Evolutionary conservation across 1,140 invertebrate genomes (phyloP).

Genomic region (Drosophila gunungcola): DNA sequence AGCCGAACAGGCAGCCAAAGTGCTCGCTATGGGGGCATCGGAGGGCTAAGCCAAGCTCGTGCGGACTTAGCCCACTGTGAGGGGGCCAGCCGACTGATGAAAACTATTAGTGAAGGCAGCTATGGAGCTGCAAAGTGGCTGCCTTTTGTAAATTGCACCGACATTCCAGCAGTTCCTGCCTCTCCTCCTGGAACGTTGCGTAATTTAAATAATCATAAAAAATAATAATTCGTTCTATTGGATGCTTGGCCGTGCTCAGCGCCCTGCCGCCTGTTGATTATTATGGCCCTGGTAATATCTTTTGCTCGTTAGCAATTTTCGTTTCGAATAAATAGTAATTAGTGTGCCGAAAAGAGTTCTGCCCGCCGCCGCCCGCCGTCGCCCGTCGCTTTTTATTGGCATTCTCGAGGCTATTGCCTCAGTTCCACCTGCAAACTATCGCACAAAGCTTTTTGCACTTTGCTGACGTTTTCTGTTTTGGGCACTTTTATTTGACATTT

Average conservation of each 20-base stretch:
- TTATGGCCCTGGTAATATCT: constrained; percentile 74
- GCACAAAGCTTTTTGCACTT: constrained; percentile 76
- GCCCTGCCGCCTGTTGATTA: constrained; percentile 61
- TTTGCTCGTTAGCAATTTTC: constrained; percentile 82
- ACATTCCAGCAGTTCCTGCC: constrained; percentile 56
- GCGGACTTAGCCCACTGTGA: constrained; percentile 7
- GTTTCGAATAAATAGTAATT: constrained; percentile 83
- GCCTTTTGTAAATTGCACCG: constrained; percentile 75
- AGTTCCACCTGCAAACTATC: constrained; percentile 60
- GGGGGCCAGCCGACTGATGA: constrained; percentile 64
- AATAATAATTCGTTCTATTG: constrained; percentile 79
- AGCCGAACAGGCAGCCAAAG: neutral
- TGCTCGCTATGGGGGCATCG: no score
- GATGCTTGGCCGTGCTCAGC: constrained; percentile 29
- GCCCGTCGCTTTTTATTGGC: constrained; percentile 11
- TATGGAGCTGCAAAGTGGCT: constrained; percentile 69
- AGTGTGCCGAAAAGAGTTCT: constrained; percentile 73
- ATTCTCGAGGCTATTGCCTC: constrained; percentile 4
- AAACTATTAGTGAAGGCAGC: constrained; percentile 70
- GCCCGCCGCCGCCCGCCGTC: neutral
- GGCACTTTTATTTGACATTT: constrained; percentile 83
- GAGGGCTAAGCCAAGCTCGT: neutral
- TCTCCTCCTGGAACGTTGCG: constrained; percentile 44
- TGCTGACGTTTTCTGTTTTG: constrained; percentile 73
- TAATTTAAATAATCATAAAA: constrained; percentile 83